Conservation (phyloP, 2,797 vertebrate species). For the Smutsia gigantea region DNA sequence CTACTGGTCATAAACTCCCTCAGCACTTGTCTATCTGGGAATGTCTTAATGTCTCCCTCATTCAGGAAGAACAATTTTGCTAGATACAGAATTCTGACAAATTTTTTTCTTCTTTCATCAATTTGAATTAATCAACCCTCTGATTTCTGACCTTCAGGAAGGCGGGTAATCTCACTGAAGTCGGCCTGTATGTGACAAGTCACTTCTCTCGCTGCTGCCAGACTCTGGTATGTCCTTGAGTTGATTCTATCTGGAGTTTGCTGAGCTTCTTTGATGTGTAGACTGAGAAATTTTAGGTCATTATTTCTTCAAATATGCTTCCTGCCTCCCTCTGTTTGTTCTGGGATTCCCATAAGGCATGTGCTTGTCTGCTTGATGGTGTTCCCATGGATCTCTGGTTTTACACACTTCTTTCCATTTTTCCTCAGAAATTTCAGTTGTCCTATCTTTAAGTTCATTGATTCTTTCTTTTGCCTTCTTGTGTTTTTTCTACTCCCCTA, state of each 20-base stretch:
- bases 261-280: neutral
- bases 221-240: neutral
- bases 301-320: neutral
- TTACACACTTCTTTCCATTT: neutral
- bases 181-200: neutral
- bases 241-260: neutral
- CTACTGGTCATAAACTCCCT: neutral
- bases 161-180: neutral
- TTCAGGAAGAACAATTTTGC: neutral
- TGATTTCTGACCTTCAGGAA: neutral
- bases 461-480: neutral
- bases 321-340: neutral
- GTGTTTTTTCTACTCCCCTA: neutral
- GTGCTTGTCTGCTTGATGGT: too few relatives aligned
- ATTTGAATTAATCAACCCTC: neutral
- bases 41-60: neutral
- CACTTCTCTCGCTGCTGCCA: neutral
- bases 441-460: neutral
- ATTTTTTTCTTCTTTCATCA: neutral
- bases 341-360: neutral
- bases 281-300: neutral
- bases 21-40: neutral
- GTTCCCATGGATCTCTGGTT: neutral
- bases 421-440: neutral
- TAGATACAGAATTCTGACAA: neutral